These are phyloP conservation scores for Amyelois transitella DNA, from an alignment of 1,140 invertebrate species.

Conservation along the genomic window DNA sequence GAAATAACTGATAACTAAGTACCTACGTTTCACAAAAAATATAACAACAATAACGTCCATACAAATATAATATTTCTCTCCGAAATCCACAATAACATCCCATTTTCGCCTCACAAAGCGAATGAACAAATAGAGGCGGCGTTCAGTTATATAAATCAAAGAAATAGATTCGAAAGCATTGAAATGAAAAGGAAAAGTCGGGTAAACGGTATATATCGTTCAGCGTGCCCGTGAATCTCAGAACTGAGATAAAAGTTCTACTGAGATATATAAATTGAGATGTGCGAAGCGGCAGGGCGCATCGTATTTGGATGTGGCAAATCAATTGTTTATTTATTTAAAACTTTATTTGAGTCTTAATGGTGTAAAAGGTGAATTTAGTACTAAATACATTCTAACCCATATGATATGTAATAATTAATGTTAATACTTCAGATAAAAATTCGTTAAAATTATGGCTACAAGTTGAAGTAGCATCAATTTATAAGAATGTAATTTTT, in stretches of 20 bases:
- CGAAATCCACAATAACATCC: background rate
- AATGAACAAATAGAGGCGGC: background rate
- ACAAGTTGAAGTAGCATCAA: too few relatives aligned
- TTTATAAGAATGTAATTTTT: too few relatives aligned
- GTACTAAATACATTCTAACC: too few relatives aligned
- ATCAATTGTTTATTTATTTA: background rate
- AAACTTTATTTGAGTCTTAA: too few relatives aligned
- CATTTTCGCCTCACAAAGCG: background rate
- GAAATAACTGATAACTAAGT: too few relatives aligned
- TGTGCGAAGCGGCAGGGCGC: conserved; percentile 21
- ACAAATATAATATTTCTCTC: too few relatives aligned
- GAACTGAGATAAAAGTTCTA: conserved; percentile 49
- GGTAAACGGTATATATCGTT: conserved; percentile 66
- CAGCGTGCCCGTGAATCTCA: conserved; percentile 57
- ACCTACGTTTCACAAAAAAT: too few relatives aligned
- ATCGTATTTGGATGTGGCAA: conserved; percentile 21
- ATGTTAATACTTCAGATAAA: too few relatives aligned
- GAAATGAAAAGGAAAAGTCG: conserved; percentile 39
- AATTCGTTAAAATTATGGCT: too few relatives aligned
- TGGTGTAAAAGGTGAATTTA: too few relatives aligned
- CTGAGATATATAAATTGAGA: conserved; percentile 48
- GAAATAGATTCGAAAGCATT: conserved; percentile 3
- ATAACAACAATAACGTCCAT: too few relatives aligned
- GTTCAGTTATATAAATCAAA: conserved; percentile 2
- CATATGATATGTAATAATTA: too few relatives aligned